A percentile compares a stretch with the other conserved stretches of the same genome.
Evolutionary conservation across 2,113 vertebrate species (phyloP).

Genomic region (Corvus cornix): DNA sequence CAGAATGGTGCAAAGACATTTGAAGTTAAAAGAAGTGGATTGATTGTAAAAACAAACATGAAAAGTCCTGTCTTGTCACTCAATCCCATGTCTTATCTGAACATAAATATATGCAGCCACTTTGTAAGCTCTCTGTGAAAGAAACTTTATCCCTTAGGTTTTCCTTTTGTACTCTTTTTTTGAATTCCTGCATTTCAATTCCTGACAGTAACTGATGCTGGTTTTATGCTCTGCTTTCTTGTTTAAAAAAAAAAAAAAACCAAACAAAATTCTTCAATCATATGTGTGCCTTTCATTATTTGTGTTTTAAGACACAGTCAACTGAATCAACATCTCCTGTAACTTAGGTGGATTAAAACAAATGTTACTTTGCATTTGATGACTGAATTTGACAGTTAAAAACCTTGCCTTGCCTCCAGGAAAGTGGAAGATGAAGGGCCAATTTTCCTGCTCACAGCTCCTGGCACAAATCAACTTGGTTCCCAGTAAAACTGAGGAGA

Average conservation of each 20-base stretch:
- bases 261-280: background rate
- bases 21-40: background rate
- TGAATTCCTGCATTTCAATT: background rate
- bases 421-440: background rate
- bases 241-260: background rate
- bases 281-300: background rate
- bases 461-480: background rate
- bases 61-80: background rate
- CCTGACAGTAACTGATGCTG: background rate
- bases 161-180: background rate
- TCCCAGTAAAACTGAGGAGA: conserved; percentile 1
- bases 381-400: background rate
- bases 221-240: background rate
- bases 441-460: background rate
- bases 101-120: background rate
- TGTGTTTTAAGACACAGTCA: background rate
- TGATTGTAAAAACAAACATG: background rate
- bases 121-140: background rate
- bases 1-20: background rate
- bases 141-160: background rate
- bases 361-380: background rate
- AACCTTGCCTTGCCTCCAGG: conserved; percentile 1
- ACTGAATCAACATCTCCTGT: background rate
- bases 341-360: background rate
- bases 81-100: conserved; percentile 33